Evolutionary conservation across 2,113 vertebrate species (phyloP).

Genomic region (Hippolais icterina): DNA sequence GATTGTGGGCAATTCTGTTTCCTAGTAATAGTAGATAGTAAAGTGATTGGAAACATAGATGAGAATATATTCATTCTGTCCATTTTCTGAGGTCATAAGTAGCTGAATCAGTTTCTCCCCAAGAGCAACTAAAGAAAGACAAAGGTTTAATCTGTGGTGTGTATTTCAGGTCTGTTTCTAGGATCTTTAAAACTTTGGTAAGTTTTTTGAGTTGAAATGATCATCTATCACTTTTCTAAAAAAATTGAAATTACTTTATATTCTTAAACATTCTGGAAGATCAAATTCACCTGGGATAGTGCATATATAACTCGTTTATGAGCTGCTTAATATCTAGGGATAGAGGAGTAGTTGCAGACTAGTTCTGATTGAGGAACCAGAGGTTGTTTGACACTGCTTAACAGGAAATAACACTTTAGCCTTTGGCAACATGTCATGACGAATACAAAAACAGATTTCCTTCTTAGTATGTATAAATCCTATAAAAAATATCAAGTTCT

Average conservation of each 20-base stretch:
- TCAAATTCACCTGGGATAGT: neutral
- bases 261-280: neutral
- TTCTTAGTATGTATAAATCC: slow-evolving; percentile 6
- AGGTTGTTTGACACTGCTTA: neutral
- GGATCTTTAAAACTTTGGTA: neutral
- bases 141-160: neutral
- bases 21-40: neutral
- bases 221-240: neutral
- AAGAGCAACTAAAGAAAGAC: neutral
- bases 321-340: neutral
- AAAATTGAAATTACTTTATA: neutral
- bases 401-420: neutral
- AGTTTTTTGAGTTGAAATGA: neutral
- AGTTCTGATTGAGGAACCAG: neutral
- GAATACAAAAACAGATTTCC: neutral
- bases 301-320: neutral
- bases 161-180: neutral
- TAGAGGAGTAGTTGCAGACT: neutral
- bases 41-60: neutral
- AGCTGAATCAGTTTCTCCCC: neutral
- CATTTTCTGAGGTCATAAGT: neutral
- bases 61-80: neutral
- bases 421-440: slow-evolving; percentile 28
- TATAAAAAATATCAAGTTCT: neutral
- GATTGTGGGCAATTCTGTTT: neutral